A percentile compares a stretch with the other conserved stretches of the same genome.
These are phyloP conservation scores for Kuschelorhynchus macadamiae DNA, from an alignment of 2,888 invertebrate species.

Conservation along the genomic window DNA sequence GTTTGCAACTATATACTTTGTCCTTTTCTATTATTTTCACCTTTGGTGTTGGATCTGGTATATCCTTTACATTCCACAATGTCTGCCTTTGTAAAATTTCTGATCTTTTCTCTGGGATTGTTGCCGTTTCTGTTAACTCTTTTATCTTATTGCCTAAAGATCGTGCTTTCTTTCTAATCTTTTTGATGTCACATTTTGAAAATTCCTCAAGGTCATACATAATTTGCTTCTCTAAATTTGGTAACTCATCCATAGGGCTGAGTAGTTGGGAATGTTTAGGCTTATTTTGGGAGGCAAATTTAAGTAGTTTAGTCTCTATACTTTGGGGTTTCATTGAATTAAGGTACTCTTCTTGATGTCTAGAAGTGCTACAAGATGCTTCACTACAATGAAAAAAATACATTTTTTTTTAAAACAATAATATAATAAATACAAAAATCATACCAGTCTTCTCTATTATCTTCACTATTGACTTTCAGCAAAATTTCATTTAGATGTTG, in stretches of 20 bases:
- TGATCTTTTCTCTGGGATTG: neutral
- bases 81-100: slow-evolving; percentile 17
- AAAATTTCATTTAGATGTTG: slow-evolving; percentile 16
- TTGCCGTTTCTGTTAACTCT: slow-evolving; percentile 17
- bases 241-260: slow-evolving; percentile 71
- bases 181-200: slow-evolving; percentile 69
- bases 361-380: slow-evolving; percentile 27
- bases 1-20: slow-evolving; percentile 60
- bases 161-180: slow-evolving; percentile 69
- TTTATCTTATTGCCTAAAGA: slow-evolving; percentile 59
- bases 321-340: slow-evolving; percentile 63
- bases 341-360: slow-evolving; percentile 56
- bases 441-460: neutral
- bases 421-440: too few relatives aligned
- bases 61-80: slow-evolving; percentile 69
- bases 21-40: slow-evolving; percentile 28
- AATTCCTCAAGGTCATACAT: slow-evolving; percentile 67
- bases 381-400: neutral
- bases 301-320: slow-evolving; percentile 61
- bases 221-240: slow-evolving; percentile 70
- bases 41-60: slow-evolving; percentile 12
- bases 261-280: neutral
- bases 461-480: neutral
- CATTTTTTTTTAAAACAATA: too few relatives aligned
- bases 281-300: slow-evolving; percentile 57